Conservation (phyloP, 2,113 vertebrate species). For the Pollimyrus isidori region DNA sequence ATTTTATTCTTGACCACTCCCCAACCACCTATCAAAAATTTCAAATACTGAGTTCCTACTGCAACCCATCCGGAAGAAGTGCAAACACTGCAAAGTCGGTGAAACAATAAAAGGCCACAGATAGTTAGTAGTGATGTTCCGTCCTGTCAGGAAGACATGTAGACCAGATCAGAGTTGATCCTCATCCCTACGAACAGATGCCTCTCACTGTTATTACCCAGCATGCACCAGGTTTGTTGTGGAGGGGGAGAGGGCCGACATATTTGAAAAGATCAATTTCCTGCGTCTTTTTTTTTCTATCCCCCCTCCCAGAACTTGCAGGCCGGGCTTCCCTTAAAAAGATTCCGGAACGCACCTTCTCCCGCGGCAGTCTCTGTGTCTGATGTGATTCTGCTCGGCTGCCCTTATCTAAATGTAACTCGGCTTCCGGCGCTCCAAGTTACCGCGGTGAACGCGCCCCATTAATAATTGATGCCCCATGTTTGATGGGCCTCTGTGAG, state of each 20-base stretch:
- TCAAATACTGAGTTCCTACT: too few relatives aligned
- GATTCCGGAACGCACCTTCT: not conserved
- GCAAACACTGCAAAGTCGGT: not conserved
- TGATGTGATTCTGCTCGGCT: constrained; percentile 9
- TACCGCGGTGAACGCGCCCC: constrained; percentile 30
- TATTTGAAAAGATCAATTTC: constrained; percentile 17
- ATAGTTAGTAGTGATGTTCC: not conserved
- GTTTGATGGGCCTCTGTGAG: not conserved
- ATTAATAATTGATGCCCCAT: constrained; percentile 53
- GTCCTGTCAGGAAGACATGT: not conserved
- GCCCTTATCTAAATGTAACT: constrained; percentile 14
- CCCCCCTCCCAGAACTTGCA: not conserved
- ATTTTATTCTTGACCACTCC: not conserved
- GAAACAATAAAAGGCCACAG: not conserved
- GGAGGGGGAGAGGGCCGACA: not conserved
- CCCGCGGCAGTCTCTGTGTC: not conserved
- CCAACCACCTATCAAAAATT: not conserved
- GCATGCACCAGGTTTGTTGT: not conserved
- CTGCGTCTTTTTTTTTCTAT: not conserved
- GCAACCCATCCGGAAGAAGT: not conserved
- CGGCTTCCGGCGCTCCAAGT: not conserved
- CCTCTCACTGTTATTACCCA: not conserved
- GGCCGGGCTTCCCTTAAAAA: constrained; percentile 6
- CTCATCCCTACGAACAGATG: not conserved
- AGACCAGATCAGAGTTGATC: not conserved